Conservation (phyloP, 2,113 vertebrate species). For the Eolophus roseicapilla region DNA sequence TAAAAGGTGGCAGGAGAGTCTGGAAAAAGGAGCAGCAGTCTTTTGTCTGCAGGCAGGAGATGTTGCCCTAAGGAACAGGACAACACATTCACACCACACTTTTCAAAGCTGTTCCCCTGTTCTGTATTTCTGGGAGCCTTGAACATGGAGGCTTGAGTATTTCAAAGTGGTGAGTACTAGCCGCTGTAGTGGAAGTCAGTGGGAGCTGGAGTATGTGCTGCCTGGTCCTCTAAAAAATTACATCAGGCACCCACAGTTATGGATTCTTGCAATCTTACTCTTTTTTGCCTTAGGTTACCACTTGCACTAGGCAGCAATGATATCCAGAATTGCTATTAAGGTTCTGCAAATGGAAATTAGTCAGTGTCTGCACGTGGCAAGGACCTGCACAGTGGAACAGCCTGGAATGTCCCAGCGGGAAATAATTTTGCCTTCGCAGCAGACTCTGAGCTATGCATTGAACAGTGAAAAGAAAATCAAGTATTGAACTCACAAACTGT, state of each 20-base stretch:
- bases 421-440: conserved; percentile 19
- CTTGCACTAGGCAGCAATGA: not conserved
- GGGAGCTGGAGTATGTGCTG: not conserved
- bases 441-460: not conserved
- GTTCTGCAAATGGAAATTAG: not conserved
- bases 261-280: not conserved
- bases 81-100: not conserved
- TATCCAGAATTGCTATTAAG: not conserved
- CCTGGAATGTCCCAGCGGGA: not conserved
- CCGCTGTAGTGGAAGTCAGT: not conserved
- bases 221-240: not conserved
- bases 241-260: not conserved
- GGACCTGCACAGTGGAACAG: not conserved
- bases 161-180: not conserved
- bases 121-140: not conserved
- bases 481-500: conserved; percentile 14
- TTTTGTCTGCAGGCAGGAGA: not conserved
- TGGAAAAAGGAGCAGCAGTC: not conserved
- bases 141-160: not conserved
- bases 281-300: not conserved
- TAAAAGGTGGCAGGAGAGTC: not conserved
- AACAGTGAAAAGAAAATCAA: conserved; percentile 17
- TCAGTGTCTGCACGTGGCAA: not conserved
- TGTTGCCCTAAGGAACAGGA: not conserved
- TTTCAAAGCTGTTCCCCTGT: not conserved